Conservation (phyloP, 2,113 vertebrate species). For the Pimephales promelas region DNA sequence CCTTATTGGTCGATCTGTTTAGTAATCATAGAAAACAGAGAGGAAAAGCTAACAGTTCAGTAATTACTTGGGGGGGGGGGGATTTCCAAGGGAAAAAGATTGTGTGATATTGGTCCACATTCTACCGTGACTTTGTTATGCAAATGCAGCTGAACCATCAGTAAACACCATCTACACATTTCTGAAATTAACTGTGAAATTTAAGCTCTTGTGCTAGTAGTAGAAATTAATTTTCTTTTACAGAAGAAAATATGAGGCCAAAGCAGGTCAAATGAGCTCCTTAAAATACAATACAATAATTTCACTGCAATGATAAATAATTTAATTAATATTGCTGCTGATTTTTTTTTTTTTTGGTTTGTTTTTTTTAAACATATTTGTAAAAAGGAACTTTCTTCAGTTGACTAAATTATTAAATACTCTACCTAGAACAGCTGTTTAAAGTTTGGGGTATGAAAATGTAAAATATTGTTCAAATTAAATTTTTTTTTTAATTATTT, state of each 20-base stretch:
- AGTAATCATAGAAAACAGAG: neutral
- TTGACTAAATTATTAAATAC: neutral
- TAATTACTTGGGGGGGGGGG: neutral
- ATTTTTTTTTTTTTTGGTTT: too few relatives aligned
- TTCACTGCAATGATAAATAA: neutral
- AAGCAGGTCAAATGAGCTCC: neutral
- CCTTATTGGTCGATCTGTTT: neutral
- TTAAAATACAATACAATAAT: neutral
- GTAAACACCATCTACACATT: constrained; percentile 5
- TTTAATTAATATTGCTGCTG: neutral
- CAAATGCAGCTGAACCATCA: neutral
- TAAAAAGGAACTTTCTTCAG: neutral
- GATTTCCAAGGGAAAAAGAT: neutral
- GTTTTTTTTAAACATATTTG: neutral
- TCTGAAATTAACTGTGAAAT: neutral
- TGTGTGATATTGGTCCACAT: neutral
- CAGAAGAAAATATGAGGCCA: neutral
- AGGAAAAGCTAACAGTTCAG: neutral
- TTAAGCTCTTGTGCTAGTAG: neutral
- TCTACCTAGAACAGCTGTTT: neutral
- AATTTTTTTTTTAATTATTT: neutral
- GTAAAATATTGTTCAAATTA: neutral
- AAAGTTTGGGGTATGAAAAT: neutral
- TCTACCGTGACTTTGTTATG: neutral
- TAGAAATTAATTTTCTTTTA: neutral